Base-by-base conservation (phyloP, 2,797 vertebrate genomes). In the Danionella dracula region DNA sequence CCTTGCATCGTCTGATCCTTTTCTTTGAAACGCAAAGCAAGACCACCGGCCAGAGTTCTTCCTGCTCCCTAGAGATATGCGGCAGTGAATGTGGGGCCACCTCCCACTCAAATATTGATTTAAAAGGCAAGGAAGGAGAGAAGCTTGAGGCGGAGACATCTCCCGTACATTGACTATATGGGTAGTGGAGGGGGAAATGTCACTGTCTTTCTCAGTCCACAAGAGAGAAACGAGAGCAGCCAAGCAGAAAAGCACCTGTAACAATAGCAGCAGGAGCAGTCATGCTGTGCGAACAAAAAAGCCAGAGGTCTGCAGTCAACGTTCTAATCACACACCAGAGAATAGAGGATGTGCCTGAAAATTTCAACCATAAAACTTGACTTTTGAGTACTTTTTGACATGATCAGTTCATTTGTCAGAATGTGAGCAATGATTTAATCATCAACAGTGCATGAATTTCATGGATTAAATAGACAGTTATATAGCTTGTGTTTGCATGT, bases 51-150 rank as follows among this genome's bases (percentile, higher is more conserved):
- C 49, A 70, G 45, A 73, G 53, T 45, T 38, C 40, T 42, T 60
- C n/a, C 63, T 73, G 59, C 61, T 75, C 72, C 63, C 41, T 31
- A 42, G 75, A 82, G 79, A 85, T 74, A 76, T 48, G 70, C 81
- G 77, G 55, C 10, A n/a, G 53, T 58, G 21, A 51, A 51, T 68
- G 68, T 9, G 46, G 29, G 68, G 57, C 38, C 71, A 58, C 50
- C 74, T 71, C 61, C 27, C 49, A 20, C 71, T 83, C 80, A 82
- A 82, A 85, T 83, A 86, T 83, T 83, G 83, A 85, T 86, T 83
- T 78, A 50, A 53, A 63, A 65, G 70, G 13, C 37, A 37, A 45
- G 37, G 46, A 48, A 51, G 74, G 64, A n/a, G 29, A 31, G 59
- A 62, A 41, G 53, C 20, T 29, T 50, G 38, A 29, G 42, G 38